Evolutionary conservation across 2,113 vertebrate species (phyloP).

Genomic region (Excalfactoria chinensis): DNA sequence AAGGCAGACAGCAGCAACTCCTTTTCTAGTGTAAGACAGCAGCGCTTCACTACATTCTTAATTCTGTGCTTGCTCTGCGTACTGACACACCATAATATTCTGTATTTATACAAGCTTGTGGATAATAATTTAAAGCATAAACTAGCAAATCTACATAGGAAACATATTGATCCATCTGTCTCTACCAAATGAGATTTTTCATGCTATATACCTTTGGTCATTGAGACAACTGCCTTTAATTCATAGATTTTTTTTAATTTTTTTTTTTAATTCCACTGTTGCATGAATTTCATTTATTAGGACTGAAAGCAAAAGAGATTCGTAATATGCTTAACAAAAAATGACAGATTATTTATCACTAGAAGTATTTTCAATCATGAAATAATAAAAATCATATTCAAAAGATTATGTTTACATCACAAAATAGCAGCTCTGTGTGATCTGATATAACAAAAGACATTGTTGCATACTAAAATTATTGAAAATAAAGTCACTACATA

Average conservation of each 20-base stretch:
- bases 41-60: neutral
- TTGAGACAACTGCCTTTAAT: constrained; percentile 49
- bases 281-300: constrained; percentile 51
- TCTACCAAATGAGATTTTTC: constrained; percentile 28
- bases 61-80: neutral
- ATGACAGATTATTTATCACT: constrained; percentile 14
- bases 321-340: constrained; percentile 47
- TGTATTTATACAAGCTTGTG: neutral
- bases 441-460: neutral
- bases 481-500: neutral
- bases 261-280: constrained; percentile 34
- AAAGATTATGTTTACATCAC: constrained; percentile 30
- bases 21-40: constrained; percentile 84
- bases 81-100: neutral
- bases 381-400: constrained; percentile 53
- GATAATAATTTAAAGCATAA: neutral
- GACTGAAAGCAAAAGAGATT: constrained; percentile 52
- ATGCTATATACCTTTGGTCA: neutral
- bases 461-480: constrained; percentile 36
- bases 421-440: neutral
- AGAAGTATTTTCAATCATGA: constrained; percentile 40
- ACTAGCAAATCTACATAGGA: constrained; percentile 25
- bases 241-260: neutral
- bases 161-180: neutral
- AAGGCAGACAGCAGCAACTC: constrained; percentile 75